Conservation (phyloP, 2,797 vertebrate species). For the Thripadectes ignobilis region DNA sequence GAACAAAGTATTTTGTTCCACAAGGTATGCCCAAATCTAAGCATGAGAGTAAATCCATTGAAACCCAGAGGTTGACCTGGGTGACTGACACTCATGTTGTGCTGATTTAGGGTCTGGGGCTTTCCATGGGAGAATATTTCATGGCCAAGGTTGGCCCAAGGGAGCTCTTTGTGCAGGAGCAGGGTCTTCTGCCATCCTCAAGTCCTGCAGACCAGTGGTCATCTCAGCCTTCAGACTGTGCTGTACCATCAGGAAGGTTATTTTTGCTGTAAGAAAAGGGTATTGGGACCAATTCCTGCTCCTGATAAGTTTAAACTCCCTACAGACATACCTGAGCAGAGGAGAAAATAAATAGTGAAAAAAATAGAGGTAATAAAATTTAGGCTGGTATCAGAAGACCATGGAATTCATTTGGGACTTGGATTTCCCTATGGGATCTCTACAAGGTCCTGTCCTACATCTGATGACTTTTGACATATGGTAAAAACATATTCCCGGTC, state of each 20-base stretch:
- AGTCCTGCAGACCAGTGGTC: neutral
- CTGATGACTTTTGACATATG: neutral
- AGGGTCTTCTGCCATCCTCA: neutral
- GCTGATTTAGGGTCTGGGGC: neutral
- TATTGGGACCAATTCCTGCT: neutral
- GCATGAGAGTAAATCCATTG: neutral
- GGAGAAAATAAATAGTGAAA: neutral
- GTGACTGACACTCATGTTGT: neutral
- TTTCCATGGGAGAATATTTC: fast-evolving
- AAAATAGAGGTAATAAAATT: neutral
- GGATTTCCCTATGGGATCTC: neutral
- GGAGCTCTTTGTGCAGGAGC: neutral
- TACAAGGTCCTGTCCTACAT: neutral
- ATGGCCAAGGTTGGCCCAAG: neutral
- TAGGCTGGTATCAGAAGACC: neutral
- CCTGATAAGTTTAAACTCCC: neutral
- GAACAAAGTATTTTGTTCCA: fast-evolving
- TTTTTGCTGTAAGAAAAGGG: neutral
- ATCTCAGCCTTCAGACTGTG: neutral
- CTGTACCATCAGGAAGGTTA: neutral
- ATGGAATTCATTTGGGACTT: neutral
- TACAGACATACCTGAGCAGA: neutral
- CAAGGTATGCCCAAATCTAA: neutral
- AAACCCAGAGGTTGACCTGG: neutral
- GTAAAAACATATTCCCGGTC: neutral